phyloP scores from a whole-genome alignment of 2,888 invertebrate species.

The Nomada ferruginata region DNA sequence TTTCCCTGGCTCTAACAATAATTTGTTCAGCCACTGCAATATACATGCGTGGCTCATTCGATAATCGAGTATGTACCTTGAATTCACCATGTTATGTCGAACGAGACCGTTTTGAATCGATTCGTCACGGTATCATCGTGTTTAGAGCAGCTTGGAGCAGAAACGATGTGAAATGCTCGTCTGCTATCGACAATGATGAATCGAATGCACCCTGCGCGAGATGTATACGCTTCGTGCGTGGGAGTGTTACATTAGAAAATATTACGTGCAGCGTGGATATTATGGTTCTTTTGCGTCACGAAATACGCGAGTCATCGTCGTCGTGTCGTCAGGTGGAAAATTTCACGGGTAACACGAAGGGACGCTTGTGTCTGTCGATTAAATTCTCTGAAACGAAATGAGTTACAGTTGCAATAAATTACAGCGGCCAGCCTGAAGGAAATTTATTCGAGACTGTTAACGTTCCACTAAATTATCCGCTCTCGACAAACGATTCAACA shows the following conservation, averaged over 20 bases:
- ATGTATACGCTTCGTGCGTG: slow-evolving; percentile 52
- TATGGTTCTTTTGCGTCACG: slow-evolving; percentile 33
- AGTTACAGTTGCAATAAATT: slow-evolving; percentile 52
- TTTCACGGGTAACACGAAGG: slow-evolving; percentile 71
- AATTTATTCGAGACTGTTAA: slow-evolving; percentile 39
- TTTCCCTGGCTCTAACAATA: no score
- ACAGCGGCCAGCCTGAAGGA: slow-evolving; percentile 3
- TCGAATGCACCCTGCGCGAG: slow-evolving; percentile 66
- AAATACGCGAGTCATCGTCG: slow-evolving; percentile 44
- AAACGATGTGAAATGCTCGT: slow-evolving; percentile 76
- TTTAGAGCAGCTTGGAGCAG: slow-evolving; percentile 27
- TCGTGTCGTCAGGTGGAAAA: slow-evolving; percentile 76
- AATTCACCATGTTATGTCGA: slow-evolving; percentile 27
- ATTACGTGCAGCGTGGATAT: slow-evolving; percentile 21
- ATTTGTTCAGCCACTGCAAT: no score
- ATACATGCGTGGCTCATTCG: slow-evolving; percentile 3
- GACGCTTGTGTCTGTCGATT: slow-evolving; percentile 40
- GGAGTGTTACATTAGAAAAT: slow-evolving; percentile 59
- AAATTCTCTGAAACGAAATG: slow-evolving; percentile 47
- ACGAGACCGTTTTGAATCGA: slow-evolving; percentile 50
- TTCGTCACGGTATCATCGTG: slow-evolving; percentile 60
- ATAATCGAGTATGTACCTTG: slow-evolving; percentile 1
- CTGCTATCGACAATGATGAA: slow-evolving; percentile 79
- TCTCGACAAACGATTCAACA: slow-evolving; percentile 18
- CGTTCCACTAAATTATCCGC: slow-evolving; percentile 47